A percentile compares a stretch with the other conserved stretches of the same genome.
These are phyloP conservation scores for Sardina pilchardus DNA, from an alignment of 2,113 vertebrate species.

Conservation along the genomic window DNA sequence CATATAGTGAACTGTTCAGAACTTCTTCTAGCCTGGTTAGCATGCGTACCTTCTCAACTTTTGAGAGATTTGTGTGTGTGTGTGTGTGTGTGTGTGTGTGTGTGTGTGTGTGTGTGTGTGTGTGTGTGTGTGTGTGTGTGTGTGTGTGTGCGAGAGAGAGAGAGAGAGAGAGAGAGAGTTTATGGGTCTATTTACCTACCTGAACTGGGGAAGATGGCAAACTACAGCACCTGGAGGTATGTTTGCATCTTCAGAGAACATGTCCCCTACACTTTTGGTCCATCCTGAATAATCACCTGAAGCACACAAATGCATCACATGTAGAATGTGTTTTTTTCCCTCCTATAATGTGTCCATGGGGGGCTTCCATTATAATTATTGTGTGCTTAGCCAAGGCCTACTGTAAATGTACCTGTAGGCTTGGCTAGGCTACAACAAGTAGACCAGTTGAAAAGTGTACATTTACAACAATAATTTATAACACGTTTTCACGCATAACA, in stretches of 20 bases:
- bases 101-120: not conserved
- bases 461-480: no score
- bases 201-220: slow-evolving; percentile 61
- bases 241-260: slow-evolving; percentile 63
- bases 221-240: slow-evolving; percentile 60
- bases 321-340: no score
- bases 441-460: no score
- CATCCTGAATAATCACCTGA: slow-evolving; percentile 78
- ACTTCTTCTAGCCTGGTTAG: no score
- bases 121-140: not conserved
- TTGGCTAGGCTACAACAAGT: no score
- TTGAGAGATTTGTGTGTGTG: no score
- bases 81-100: not conserved
- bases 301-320: slow-evolving; percentile 11
- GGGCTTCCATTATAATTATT: not conserved
- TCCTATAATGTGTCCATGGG: not conserved
- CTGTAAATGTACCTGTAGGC: not conserved
- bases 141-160: not conserved
- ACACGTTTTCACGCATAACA: no score
- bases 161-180: not conserved
- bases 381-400: not conserved
- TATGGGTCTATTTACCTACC: slow-evolving; percentile 48
- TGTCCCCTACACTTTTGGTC: slow-evolving; percentile 65
- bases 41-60: no score
- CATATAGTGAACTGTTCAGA: no score